Conservation (phyloP, 2,888 invertebrate genomes). For the Drosophila suboccidentalis region DNA sequence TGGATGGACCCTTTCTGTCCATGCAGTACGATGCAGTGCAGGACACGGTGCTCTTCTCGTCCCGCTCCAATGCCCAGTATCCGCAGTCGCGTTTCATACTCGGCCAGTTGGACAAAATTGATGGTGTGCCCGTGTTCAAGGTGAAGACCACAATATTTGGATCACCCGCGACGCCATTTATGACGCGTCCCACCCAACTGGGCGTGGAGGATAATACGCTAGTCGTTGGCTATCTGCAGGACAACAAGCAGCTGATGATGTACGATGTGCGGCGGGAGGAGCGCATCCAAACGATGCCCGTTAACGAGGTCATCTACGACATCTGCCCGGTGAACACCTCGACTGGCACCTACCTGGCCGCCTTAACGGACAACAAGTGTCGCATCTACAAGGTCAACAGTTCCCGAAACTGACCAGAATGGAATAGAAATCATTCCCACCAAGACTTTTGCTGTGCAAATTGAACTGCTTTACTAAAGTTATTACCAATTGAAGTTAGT, state of each 20-base stretch:
- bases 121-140: constrained; percentile 87
- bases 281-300: constrained; percentile 87
- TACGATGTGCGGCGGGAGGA: constrained; percentile 88
- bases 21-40: constrained; percentile 89
- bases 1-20: constrained; percentile 92
- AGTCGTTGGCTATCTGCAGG: constrained; percentile 92
- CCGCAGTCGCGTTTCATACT: constrained; percentile 87
- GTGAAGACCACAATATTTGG: constrained; percentile 89
- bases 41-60: constrained; percentile 90
- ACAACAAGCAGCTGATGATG: constrained; percentile 88
- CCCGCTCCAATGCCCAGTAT: constrained; percentile 88
- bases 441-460: constrained; percentile 32
- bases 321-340: constrained; percentile 87
- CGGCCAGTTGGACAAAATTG: constrained; percentile 86
- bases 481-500: neutral
- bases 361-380: constrained; percentile 89
- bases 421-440: neutral
- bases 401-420: constrained; percentile 10
- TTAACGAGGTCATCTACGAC: constrained; percentile 89
- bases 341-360: constrained; percentile 87
- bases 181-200: constrained; percentile 87
- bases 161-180: constrained; percentile 88
- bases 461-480: constrained; percentile 7
- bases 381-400: constrained; percentile 88
- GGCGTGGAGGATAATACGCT: constrained; percentile 87